A percentile compares a stretch with the other conserved stretches of the same genome.
Evolutionary conservation across 2,797 vertebrate genomes (phyloP).

Genomic region (Sebastiscus albofasciatus): DNA sequence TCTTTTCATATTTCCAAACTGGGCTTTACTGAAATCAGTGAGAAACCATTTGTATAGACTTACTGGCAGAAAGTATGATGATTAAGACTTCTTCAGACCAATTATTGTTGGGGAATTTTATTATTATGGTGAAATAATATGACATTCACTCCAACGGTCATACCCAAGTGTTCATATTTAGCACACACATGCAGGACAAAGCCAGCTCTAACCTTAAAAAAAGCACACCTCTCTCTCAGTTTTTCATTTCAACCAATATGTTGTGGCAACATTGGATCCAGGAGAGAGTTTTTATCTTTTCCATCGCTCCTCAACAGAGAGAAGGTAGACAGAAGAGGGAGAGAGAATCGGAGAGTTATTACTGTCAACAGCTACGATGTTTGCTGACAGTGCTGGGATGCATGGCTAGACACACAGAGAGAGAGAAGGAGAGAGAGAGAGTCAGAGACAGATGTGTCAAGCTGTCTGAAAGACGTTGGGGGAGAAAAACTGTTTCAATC

Average conservation of each 20-base stretch:
- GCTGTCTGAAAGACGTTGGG: not conserved
- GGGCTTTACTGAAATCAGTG: not conserved
- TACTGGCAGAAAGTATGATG: not conserved
- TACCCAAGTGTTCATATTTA: not conserved
- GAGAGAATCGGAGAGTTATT: slow-evolving; percentile 26
- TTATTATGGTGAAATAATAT: not conserved
- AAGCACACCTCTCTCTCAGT: not conserved
- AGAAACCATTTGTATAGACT: not conserved
- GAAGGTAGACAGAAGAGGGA: not conserved
- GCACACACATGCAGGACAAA: not conserved
- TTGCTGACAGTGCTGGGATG: slow-evolving; percentile 32
- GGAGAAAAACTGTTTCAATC: not conserved
- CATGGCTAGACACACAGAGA: not conserved
- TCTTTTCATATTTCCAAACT: slow-evolving; percentile 30
- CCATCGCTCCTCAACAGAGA: not conserved
- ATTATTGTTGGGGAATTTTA: not conserved
- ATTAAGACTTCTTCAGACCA: not conserved
- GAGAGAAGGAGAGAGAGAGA: not conserved
- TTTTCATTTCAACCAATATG: not conserved
- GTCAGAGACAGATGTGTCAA: not conserved
- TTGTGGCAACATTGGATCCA: slow-evolving; percentile 9
- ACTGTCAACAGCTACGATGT: slow-evolving; percentile 40
- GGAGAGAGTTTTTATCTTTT: not conserved
- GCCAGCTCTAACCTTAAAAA: not conserved
- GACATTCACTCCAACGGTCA: not conserved